A percentile compares a stretch with the other conserved stretches of the same genome.
phyloP scores from a whole-genome alignment of 1,140 invertebrate genomes.

The Drosophila virilis region DNA sequence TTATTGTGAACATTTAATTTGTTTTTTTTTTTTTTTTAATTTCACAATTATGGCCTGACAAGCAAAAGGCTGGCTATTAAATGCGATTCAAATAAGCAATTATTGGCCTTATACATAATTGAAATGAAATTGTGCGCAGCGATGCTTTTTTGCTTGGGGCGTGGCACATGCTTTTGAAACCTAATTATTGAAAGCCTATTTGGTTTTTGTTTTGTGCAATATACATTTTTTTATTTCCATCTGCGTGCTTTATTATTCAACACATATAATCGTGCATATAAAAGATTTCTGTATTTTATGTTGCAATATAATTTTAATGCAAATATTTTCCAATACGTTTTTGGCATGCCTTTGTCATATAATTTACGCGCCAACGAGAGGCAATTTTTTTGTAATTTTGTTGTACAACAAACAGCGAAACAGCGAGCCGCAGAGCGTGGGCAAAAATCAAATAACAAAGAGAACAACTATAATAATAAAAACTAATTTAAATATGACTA shows the following conservation, averaged over 20 bases:
- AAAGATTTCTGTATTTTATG: conserved; percentile 55
- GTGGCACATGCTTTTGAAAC: conserved; percentile 40
- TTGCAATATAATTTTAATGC: conserved; percentile 70
- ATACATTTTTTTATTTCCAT: conserved; percentile 43
- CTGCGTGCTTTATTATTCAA: conserved; percentile 62
- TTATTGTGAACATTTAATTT: conserved; percentile 45
- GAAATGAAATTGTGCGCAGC: conserved; percentile 16
- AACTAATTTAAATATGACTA: conserved; percentile 49
- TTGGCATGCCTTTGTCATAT: conserved; percentile 72
- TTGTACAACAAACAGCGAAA: conserved; percentile 48
- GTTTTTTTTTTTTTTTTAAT: conserved; percentile 36
- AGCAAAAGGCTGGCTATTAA: conserved; percentile 75
- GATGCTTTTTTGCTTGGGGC: conserved; percentile 18
- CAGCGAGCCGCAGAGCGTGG: conserved; percentile 72
- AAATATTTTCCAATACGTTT: conserved; percentile 69
- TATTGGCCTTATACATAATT: conserved; percentile 68
- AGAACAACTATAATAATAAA: conserved; percentile 33
- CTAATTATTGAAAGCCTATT: conserved; percentile 46
- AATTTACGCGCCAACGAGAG: conserved; percentile 60
- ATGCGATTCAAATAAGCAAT: conserved; percentile 67
- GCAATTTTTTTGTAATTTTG: conserved; percentile 54
- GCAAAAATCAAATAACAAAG: conserved; percentile 42
- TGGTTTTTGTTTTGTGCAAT: conserved; percentile 29
- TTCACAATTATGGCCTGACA: conserved; percentile 54
- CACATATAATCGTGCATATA: conserved; percentile 45